Percentiles rank a stretch among this genome's conserved stretches.
Evolutionary conservation across 2,888 invertebrate species (phyloP).

Genomic region (Oxyteleia sp.): DNA sequence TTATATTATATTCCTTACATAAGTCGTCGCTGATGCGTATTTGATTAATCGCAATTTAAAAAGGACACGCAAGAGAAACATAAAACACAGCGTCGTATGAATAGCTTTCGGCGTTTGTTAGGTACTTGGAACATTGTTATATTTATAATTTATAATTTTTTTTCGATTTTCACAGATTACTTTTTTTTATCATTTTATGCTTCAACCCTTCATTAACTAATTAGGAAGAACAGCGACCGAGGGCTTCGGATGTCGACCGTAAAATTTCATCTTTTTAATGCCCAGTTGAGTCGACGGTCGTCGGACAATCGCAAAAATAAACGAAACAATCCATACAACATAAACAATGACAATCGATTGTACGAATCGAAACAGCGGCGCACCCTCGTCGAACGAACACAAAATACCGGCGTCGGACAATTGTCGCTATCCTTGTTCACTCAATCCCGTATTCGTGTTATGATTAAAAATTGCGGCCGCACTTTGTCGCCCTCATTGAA

Average conservation of each 20-base stretch:
- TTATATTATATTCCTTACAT: constrained; percentile 39
- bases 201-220: constrained; percentile 48
- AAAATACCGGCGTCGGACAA: constrained; percentile 18
- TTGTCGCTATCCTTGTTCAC: too few species aligned
- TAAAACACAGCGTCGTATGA: constrained; percentile 68
- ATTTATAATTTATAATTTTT: constrained; percentile 33
- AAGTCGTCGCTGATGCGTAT: constrained; percentile 50
- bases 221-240: constrained; percentile 75
- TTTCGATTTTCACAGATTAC: constrained; percentile 16
- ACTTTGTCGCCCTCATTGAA: not conserved
- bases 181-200: too few species aligned
- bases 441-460: too few species aligned
- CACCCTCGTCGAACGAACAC: constrained; percentile 30
- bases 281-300: constrained; percentile 66
- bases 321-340: constrained; percentile 26
- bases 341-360: constrained; percentile 56
- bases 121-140: constrained; percentile 68
- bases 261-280: constrained; percentile 63
- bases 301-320: constrained; percentile 49
- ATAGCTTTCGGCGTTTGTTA: constrained; percentile 72
- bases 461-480: too few species aligned
- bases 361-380: constrained; percentile 75
- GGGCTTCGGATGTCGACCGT: constrained; percentile 59
- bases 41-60: constrained; percentile 66
- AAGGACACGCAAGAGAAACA: constrained; percentile 57